Evolutionary conservation across 1,140 invertebrate genomes (phyloP).

Genomic region (Ips nitidus): DNA sequence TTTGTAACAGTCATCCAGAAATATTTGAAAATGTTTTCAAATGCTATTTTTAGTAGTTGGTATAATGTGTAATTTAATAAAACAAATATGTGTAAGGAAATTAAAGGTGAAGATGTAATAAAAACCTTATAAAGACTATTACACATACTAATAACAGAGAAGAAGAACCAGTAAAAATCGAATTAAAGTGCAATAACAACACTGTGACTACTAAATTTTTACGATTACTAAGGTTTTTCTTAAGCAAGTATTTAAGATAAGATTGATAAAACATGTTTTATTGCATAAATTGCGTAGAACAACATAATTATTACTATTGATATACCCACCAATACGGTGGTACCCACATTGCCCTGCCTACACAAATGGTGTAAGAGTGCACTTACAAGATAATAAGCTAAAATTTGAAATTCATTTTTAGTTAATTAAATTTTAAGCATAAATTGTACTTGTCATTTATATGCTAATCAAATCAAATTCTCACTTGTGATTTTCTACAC

Average conservation of each 20-base stretch:
- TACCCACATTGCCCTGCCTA: slow-evolving; percentile 1
- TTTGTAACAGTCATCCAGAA: too few relatives aligned
- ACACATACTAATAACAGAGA: too few relatives aligned
- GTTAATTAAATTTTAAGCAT: background rate
- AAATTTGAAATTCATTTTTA: background rate
- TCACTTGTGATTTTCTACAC: slow-evolving; percentile 1
- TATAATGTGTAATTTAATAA: background rate
- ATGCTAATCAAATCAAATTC: background rate
- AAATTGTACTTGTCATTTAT: background rate
- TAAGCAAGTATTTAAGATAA: background rate
- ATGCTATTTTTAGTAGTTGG: background rate
- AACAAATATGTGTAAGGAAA: too few relatives aligned
- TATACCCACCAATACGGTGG: background rate
- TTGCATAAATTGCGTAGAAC: background rate
- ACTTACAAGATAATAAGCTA: background rate
- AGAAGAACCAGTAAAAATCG: too few relatives aligned
- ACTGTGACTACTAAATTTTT: background rate
- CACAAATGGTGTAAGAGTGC: background rate
- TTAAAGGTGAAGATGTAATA: too few relatives aligned
- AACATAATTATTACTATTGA: background rate
- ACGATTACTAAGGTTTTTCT: background rate
- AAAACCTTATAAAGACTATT: too few relatives aligned
- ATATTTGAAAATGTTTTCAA: background rate
- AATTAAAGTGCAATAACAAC: background rate
- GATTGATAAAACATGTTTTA: background rate